phyloP scores from a whole-genome alignment of 2,113 vertebrate species.

The Protobothrops flavoviridis region DNA sequence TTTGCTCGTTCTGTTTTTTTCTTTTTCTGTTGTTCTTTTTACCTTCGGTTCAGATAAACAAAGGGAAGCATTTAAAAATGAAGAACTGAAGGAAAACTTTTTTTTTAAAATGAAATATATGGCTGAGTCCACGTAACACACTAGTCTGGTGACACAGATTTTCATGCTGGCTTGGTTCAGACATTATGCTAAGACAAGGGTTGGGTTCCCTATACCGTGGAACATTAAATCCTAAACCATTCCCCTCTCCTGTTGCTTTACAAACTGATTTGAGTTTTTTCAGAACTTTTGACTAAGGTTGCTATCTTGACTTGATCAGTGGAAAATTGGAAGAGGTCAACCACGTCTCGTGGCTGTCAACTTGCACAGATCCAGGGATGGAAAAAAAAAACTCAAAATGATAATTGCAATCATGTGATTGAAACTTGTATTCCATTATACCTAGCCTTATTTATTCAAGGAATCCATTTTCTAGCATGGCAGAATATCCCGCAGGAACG shows the following conservation, averaged over 20 bases:
- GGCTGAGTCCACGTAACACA: not conserved
- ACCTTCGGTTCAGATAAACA: not conserved
- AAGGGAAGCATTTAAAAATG: not conserved
- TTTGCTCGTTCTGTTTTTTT: not conserved
- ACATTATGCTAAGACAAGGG: not conserved
- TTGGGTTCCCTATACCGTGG: not conserved
- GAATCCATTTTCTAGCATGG: not conserved
- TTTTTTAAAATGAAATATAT: not conserved
- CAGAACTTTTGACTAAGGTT: not conserved
- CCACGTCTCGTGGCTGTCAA: not conserved
- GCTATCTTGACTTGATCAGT: not conserved
- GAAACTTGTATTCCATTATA: too few relatives aligned
- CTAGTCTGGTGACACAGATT: not conserved
- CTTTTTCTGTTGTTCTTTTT: not conserved
- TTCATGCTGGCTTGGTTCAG: not conserved
- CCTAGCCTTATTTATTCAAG: not conserved
- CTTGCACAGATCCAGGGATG: not conserved
- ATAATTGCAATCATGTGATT: not conserved
- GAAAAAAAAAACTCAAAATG: not conserved
- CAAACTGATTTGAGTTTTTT: not conserved
- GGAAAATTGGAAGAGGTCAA: not conserved
- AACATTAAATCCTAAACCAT: not conserved
- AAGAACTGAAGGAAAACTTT: not conserved
- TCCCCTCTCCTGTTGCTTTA: not conserved
- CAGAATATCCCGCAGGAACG: not conserved